A percentile compares a stretch with the other conserved stretches of the same genome.
These are phyloP conservation scores for Amia ocellicauda DNA, from an alignment of 2,113 vertebrate species.

Conservation along the genomic window DNA sequence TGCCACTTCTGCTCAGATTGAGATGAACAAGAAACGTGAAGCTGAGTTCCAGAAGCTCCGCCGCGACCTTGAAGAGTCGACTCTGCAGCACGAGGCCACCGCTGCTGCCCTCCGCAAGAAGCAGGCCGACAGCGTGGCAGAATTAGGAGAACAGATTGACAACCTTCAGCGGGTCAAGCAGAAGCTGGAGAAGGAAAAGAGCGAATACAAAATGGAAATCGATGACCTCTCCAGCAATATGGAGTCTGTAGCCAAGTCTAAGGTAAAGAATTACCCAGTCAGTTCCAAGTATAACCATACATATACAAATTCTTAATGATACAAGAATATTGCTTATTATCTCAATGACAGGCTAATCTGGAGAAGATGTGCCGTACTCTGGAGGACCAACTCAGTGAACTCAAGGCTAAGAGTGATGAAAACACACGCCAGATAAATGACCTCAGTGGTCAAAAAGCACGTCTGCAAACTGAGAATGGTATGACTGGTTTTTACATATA, in stretches of 20 bases:
- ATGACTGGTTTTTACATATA: not conserved
- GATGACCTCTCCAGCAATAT: constrained; percentile 80
- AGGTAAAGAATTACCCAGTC: no score
- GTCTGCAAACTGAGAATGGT: constrained; percentile 69
- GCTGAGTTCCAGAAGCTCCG: constrained; percentile 72
- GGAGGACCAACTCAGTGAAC: constrained; percentile 85
- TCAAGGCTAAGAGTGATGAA: constrained; percentile 76
- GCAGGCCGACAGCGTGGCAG: constrained; percentile 78
- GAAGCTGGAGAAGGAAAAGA: constrained; percentile 92
- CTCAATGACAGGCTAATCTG: constrained; percentile 70
- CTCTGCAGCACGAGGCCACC: constrained; percentile 68
- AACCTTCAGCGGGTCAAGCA: constrained; percentile 85
- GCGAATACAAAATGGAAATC: constrained; percentile 85
- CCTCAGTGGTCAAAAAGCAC: constrained; percentile 58
- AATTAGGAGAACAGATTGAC: constrained; percentile 86
- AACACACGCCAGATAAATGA: constrained; percentile 64
- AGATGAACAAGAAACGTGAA: constrained; percentile 74
- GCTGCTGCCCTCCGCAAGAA: constrained; percentile 67
- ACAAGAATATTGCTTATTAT: no score
- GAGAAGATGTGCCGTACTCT: constrained; percentile 84
- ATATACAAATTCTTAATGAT: no score
- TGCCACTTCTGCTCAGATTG: constrained; percentile 58
- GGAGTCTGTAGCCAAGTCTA: constrained; percentile 77
- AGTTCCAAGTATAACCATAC: no score
- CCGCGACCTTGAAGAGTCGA: constrained; percentile 69